phyloP scores from a whole-genome alignment of 2,888 invertebrate genomes.

The Sarcophaga caerulescens region DNA sequence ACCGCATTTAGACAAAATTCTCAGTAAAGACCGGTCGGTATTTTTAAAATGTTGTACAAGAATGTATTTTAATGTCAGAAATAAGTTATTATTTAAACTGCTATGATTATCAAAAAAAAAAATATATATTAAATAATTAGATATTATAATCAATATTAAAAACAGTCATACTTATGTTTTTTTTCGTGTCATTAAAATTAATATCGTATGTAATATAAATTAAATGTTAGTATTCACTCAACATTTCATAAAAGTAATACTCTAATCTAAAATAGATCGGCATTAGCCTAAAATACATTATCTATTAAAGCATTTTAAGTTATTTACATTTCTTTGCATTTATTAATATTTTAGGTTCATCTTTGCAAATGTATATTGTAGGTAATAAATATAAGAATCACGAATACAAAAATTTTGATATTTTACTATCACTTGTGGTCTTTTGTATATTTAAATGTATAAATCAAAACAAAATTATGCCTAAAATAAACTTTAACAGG shows the following conservation, averaged over 20 bases:
- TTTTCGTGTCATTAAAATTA: neutral
- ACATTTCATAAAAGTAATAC: conserved; percentile 9
- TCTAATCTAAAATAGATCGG: neutral
- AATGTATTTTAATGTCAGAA: too few relatives aligned
- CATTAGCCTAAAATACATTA: neutral
- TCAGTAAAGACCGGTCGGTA: too few relatives aligned
- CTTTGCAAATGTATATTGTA: conserved; percentile 23
- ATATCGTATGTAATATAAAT: neutral
- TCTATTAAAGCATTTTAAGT: neutral
- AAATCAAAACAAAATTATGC: too few relatives aligned
- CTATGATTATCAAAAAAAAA: neutral
- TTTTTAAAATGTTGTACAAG: too few relatives aligned
- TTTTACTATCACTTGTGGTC: conserved; percentile 1
- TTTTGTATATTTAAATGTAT: conserved; percentile 33
- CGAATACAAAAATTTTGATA: conserved; percentile 40
- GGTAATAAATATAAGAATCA: conserved; percentile 2
- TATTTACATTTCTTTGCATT: conserved; percentile 57
- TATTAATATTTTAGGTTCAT: conserved; percentile 46
- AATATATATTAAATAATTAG: too few relatives aligned
- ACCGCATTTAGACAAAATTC: too few relatives aligned
- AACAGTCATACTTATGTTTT: neutral
- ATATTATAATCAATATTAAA: neutral
- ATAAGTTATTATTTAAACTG: neutral
- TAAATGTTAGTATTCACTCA: neutral
- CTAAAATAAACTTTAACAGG: neutral